Evolutionary conservation across 2,888 invertebrate genomes (phyloP).

Genomic region (Acholoe squamosa): DNA sequence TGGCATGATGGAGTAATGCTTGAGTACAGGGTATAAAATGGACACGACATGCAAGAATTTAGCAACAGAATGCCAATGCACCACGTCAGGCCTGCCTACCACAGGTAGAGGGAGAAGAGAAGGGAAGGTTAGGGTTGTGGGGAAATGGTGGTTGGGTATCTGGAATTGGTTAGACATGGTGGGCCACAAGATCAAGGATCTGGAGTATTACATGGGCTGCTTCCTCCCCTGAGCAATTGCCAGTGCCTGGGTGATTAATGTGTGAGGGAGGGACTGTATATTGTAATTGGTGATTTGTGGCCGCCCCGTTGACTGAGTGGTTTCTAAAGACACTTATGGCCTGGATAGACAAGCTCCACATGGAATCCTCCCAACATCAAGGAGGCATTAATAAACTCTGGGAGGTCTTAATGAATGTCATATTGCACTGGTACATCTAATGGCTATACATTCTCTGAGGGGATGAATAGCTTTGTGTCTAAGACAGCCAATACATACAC

Average conservation of each 20-base stretch:
- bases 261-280: background rate
- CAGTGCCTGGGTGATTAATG: background rate
- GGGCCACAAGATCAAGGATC: slow-evolving; percentile 1
- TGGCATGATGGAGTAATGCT: slow-evolving; percentile 38
- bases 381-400: background rate
- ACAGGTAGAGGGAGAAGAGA: background rate
- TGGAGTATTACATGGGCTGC: background rate
- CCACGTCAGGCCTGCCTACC: too few relatives aligned
- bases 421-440: background rate
- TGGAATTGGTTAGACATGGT: background rate
- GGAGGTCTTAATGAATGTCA: background rate
- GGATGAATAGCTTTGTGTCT: background rate
- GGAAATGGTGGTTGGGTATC: background rate
- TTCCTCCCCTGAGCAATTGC: background rate
- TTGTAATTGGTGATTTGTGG: slow-evolving; percentile 20
- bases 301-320: slow-evolving; percentile 3
- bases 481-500: too few relatives aligned
- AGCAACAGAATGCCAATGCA: too few relatives aligned
- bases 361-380: background rate
- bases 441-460: background rate
- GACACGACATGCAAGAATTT: background rate
- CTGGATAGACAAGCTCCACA: background rate
- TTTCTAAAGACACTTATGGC: background rate
- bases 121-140: background rate
- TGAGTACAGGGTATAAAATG: background rate